phyloP scores from a whole-genome alignment of 1,140 invertebrate genomes.

The Lycorma delicatula region DNA sequence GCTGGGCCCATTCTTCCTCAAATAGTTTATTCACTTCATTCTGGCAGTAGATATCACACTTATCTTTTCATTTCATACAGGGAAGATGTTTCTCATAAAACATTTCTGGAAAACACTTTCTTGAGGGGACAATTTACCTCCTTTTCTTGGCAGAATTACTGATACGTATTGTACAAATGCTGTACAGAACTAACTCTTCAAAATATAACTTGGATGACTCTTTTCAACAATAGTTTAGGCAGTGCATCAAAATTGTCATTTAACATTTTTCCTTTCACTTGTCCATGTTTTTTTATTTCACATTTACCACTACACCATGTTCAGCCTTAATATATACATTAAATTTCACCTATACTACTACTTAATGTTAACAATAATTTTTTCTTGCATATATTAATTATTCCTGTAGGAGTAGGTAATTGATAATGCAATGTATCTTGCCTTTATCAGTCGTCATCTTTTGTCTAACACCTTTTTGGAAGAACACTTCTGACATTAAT shows the following conservation, averaged over 20 bases:
- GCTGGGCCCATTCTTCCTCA: conserved; percentile 19
- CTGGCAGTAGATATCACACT: conserved; percentile 26
- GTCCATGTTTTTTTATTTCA: not conserved
- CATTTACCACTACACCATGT: not conserved
- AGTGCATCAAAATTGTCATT: not conserved
- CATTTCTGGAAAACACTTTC: not conserved
- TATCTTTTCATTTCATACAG: conserved; percentile 24
- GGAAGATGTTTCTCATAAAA: conserved; percentile 19
- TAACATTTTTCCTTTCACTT: too few relatives aligned
- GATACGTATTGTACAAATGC: not conserved
- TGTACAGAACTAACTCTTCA: not conserved
- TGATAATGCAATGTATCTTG: not conserved
- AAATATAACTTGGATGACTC: not conserved
- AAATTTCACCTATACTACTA: not conserved
- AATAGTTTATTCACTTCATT: conserved; percentile 20
- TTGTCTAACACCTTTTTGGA: not conserved
- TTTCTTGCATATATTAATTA: too few relatives aligned
- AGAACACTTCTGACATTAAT: not conserved
- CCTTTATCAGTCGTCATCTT: not conserved
- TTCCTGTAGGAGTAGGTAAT: not conserved
- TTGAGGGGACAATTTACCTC: not conserved
- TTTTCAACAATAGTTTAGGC: not conserved
- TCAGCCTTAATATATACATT: not conserved
- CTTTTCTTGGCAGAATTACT: not conserved
- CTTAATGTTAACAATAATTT: too few relatives aligned